A percentile compares a stretch with the other conserved stretches of the same genome.
Evolutionary conservation across 2,888 invertebrate genomes (phyloP).

Genomic region (Lottia scabra): DNA sequence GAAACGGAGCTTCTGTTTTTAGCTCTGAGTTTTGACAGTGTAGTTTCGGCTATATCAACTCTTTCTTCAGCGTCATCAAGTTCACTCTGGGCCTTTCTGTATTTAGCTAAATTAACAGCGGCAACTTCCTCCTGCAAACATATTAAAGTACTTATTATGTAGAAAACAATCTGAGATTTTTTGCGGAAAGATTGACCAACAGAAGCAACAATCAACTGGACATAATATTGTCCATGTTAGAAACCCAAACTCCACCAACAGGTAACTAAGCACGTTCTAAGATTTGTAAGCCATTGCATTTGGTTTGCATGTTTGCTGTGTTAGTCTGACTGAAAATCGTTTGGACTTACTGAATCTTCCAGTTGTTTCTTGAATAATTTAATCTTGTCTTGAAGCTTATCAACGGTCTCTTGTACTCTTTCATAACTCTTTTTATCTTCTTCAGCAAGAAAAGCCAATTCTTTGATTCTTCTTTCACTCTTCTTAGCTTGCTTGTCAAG

Average conservation of each 20-base stretch:
- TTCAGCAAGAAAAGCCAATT: background rate
- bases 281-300: no score
- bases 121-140: conserved; percentile 9
- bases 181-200: no score
- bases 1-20: background rate
- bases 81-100: conserved; percentile 13
- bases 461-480: background rate
- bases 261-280: no score
- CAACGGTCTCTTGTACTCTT: background rate
- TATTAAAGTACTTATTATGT: no score
- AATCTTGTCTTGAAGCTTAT: background rate
- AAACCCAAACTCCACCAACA: no score
- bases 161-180: no score
- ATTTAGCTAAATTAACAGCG: conserved; percentile 10
- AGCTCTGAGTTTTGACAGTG: background rate
- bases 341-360: background rate
- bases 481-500: background rate
- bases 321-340: no score
- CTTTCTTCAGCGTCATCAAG: conserved; percentile 12
- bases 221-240: no score
- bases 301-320: no score
- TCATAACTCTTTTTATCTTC: background rate
- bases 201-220: no score
- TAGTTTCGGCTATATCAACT: background rate
- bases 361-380: background rate